Base-by-base conservation (phyloP, 2,888 invertebrate genomes). In the Vanessa cardui region DNA sequence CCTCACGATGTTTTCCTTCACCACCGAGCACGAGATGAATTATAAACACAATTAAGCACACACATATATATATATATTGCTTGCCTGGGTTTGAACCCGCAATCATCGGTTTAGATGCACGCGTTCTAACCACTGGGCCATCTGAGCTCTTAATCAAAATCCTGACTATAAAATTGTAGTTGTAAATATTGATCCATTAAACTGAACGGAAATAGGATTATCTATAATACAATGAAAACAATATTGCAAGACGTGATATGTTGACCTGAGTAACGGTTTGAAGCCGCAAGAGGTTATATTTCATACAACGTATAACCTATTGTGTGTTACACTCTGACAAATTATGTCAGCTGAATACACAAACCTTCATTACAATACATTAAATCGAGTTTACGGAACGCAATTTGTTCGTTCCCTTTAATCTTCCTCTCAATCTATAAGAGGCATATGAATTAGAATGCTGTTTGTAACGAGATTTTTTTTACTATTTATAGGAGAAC, bases 241-340 rank as follows among this genome's bases (percentile, higher is more conserved):
- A 69, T 69, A 66, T 61, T 61, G 54, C 67, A 67, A 62, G 58
- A 64, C 50, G 66, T 67, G 62, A 59, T 66, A 67, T 56, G 49
- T 39, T 56, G 70, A 70, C 71, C 74, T 70, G 59, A 66, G 71
- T 69, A 74, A 73, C 70, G 72, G 80, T 81, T 78, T 78, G 75
- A 76, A 77, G 77, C 77, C 81, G 73, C 84, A 84, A 80, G 73
- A 72, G 76, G 74, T 77, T 75, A 83, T 86, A 88, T 84, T 82
- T 86, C 82, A 84, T 78, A 73, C 74, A 81, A 78, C 75, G 73
- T 83, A 88, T 83, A 76, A 76, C 79, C 84, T 75, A 89, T 90
- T 89, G 89, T 89, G 79, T 77, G 77, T 74, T 77, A 71, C 76
- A 75, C 77, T 79, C 73, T 86, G 85, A 85, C 86, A 85, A 87